Evolutionary conservation across 2,113 vertebrate genomes (phyloP).

Genomic region (Sapayoa aenigma): DNA sequence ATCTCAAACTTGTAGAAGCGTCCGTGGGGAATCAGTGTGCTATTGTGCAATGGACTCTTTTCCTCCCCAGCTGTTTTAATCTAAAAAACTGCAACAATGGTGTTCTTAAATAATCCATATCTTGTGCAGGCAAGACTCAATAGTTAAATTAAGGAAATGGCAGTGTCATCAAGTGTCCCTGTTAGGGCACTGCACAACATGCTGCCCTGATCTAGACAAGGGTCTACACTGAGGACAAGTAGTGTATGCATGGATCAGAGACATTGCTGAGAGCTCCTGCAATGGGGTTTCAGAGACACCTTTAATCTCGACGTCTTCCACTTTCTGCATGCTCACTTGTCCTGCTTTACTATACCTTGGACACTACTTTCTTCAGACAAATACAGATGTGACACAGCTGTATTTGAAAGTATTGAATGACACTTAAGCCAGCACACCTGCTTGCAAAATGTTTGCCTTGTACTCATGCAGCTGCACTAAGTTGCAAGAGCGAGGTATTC

Average conservation of each 20-base stretch:
- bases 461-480: background rate
- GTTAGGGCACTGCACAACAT: background rate
- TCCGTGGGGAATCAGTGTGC: background rate
- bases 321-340: background rate
- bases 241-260: fast-evolving
- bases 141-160: background rate
- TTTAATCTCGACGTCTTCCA: background rate
- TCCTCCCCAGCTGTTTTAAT: background rate
- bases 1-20: background rate
- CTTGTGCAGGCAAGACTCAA: background rate
- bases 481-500: background rate
- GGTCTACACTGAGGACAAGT: background rate
- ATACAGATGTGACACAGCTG: background rate
- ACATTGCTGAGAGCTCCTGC: background rate
- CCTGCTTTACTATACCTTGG: background rate
- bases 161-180: background rate
- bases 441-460: background rate
- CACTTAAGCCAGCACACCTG: background rate
- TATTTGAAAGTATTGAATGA: background rate
- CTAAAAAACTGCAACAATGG: background rate
- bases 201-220: background rate
- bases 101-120: background rate
- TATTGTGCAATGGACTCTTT: fast-evolving
- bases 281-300: background rate
- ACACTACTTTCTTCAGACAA: background rate